These are phyloP conservation scores for Malacoctenus gilli DNA, from an alignment of 2,797 vertebrate species.

Conservation along the genomic window DNA sequence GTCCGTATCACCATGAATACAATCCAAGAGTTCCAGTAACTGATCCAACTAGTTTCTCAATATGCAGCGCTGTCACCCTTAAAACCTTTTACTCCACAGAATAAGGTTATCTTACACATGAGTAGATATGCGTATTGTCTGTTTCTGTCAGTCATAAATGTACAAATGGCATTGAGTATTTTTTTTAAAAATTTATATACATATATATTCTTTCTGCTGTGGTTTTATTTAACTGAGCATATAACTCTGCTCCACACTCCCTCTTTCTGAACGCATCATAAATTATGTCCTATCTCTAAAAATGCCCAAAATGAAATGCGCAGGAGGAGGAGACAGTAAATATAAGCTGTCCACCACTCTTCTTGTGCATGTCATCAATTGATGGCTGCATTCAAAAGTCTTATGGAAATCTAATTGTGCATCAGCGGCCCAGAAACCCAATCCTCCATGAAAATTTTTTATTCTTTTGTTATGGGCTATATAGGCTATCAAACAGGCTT, in stretches of 20 bases:
- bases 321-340: constrained; percentile 67
- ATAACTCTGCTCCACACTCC: constrained; percentile 65
- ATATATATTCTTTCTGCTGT: constrained; percentile 32
- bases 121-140: constrained; percentile 47
- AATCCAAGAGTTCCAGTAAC: constrained; percentile 57
- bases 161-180: constrained; percentile 68
- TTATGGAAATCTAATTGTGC: constrained; percentile 60
- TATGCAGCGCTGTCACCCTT: constrained; percentile 45
- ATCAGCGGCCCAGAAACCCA: constrained; percentile 41
- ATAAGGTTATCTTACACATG: constrained; percentile 50
- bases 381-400: constrained; percentile 62
- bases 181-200: constrained; percentile 56
- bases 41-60: constrained; percentile 35
- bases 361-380: constrained; percentile 66
- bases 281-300: constrained; percentile 76
- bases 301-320: constrained; percentile 74
- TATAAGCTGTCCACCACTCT: constrained; percentile 59
- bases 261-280: constrained; percentile 75
- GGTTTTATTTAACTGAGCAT: constrained; percentile 73
- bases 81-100: constrained; percentile 45
- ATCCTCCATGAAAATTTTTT: constrained; percentile 27
- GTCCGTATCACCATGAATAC: constrained; percentile 57
- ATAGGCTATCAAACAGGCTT: constrained; percentile 29
- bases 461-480: constrained; percentile 23
- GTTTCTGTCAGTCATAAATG: constrained; percentile 52